phyloP scores from a whole-genome alignment of 2,888 invertebrate species.

The Aplocera efformata region DNA sequence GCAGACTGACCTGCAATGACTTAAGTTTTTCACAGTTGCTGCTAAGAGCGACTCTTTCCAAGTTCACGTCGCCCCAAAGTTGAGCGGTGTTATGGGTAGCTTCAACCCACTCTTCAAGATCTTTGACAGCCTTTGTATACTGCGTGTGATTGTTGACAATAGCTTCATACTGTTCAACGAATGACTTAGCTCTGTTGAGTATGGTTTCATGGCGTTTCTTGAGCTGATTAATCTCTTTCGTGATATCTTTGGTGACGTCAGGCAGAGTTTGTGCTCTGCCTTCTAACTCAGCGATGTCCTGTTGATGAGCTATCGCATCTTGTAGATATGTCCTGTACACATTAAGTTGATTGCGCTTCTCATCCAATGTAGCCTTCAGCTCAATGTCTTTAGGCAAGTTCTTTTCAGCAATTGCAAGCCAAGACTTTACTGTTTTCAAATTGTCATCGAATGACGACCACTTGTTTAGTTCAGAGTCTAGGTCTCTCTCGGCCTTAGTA shows the following conservation, averaged over 20 bases:
- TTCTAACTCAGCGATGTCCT: constrained; percentile 89
- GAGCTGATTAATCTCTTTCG: constrained; percentile 84
- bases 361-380: constrained; percentile 92
- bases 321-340: constrained; percentile 90
- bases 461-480: constrained; percentile 90
- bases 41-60: constrained; percentile 91
- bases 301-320: constrained; percentile 91
- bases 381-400: constrained; percentile 89
- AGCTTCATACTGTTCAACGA: constrained; percentile 91
- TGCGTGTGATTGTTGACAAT: constrained; percentile 94
- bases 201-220: constrained; percentile 87
- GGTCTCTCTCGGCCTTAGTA: constrained; percentile 87
- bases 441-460: constrained; percentile 96
- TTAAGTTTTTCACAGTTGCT: constrained; percentile 93
- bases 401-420: constrained; percentile 88
- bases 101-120: constrained; percentile 92
- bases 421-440: constrained; percentile 87
- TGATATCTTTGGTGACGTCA: constrained; percentile 87
- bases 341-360: constrained; percentile 93
- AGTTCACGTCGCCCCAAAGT: constrained; percentile 90
- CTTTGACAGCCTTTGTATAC: constrained; percentile 92
- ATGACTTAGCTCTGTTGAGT: constrained; percentile 85
- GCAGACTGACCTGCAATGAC: constrained; percentile 87
- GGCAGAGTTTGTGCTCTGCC: constrained; percentile 90
- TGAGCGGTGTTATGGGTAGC: constrained; percentile 90